Evolutionary conservation across 2,113 vertebrate genomes (phyloP).

Genomic region (Tapirus terrestris): DNA sequence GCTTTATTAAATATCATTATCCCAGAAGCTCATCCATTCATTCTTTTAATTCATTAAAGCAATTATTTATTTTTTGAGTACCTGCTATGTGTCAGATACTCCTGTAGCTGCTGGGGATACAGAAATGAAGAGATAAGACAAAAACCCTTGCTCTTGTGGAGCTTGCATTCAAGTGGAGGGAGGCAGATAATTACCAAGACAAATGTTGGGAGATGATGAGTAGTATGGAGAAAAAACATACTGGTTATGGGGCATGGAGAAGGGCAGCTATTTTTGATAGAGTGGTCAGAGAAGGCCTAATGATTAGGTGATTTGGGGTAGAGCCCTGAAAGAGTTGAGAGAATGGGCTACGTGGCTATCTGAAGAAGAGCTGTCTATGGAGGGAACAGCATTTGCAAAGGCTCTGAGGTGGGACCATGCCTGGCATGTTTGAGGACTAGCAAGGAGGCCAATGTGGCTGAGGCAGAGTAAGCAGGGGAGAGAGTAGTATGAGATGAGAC

Average conservation of each 20-base stretch:
- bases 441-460: neutral
- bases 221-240: neutral
- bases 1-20: constrained; percentile 25
- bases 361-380: neutral
- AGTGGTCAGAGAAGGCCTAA: neutral
- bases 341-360: neutral
- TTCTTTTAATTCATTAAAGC: neutral
- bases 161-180: neutral
- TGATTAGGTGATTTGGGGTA: neutral
- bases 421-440: neutral
- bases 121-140: constrained; percentile 13
- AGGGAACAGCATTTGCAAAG: neutral
- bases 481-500: neutral
- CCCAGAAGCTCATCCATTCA: neutral
- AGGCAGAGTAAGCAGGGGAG: neutral
- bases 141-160: neutral
- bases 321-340: neutral
- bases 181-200: neutral
- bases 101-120: neutral
- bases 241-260: neutral
- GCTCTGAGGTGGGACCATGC: neutral
- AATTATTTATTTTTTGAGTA: constrained; percentile 29
- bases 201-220: neutral
- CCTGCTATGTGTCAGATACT: neutral
- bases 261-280: neutral